Conservation (phyloP, 2,888 invertebrate genomes). For the Hydrotaea diabolus region DNA sequence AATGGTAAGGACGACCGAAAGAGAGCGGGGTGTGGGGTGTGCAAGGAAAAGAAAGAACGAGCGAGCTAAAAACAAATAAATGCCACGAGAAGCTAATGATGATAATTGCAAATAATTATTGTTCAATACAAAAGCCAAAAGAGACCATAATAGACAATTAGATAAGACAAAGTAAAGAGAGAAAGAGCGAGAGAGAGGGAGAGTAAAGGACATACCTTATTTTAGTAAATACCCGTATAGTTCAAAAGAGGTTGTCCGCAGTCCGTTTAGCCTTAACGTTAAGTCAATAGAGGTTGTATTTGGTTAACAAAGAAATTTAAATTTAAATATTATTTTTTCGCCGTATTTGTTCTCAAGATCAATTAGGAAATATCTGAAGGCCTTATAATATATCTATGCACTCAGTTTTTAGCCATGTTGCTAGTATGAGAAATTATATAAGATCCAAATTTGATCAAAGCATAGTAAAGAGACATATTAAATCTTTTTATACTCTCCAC, state of each 20-base stretch:
- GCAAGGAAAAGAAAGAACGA: not conserved
- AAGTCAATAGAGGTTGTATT: too few relatives aligned
- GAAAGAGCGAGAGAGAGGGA: too few relatives aligned
- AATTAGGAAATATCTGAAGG: too few relatives aligned
- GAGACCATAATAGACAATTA: not conserved
- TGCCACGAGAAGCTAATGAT: not conserved
- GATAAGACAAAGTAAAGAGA: not conserved
- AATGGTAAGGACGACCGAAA: not conserved
- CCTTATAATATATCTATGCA: too few relatives aligned
- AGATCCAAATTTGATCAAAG: too few relatives aligned
- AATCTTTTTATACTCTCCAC: too few relatives aligned
- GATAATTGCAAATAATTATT: conserved; percentile 2
- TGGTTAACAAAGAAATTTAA: not conserved
- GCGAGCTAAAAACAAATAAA: not conserved
- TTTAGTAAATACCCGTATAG: too few relatives aligned
- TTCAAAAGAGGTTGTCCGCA: not conserved
- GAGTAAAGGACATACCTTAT: not conserved
- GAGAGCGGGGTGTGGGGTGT: not conserved
- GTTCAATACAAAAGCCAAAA: not conserved
- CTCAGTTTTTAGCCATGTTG: too few relatives aligned
- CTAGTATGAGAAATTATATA: too few relatives aligned
- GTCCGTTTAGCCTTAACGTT: too few relatives aligned
- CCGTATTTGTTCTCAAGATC: too few relatives aligned
- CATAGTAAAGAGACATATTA: too few relatives aligned
- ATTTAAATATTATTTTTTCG: not conserved